A percentile compares a stretch with the other conserved stretches of the same genome.
phyloP scores from a whole-genome alignment of 2,888 invertebrate species.

The Perizoma affinitatum region DNA sequence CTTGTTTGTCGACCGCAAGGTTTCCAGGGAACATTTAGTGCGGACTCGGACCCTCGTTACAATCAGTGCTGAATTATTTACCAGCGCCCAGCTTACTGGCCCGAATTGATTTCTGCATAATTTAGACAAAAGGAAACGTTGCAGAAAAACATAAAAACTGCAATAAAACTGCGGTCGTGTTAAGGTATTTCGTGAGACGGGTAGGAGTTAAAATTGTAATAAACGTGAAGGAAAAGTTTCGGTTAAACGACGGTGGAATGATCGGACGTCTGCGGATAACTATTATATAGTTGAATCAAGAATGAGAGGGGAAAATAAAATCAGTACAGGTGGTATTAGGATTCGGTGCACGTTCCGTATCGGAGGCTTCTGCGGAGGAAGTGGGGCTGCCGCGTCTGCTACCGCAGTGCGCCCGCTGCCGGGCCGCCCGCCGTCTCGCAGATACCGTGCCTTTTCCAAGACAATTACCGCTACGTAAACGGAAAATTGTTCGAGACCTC shows the following conservation, averaged over 20 bases:
- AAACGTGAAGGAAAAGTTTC: constrained; percentile 30
- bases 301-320: constrained; percentile 78
- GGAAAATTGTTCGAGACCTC: constrained; percentile 77
- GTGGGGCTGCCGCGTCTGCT: constrained; percentile 61
- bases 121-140: constrained; percentile 67
- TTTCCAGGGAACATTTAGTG: constrained; percentile 71
- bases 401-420: constrained; percentile 71
- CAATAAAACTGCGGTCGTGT: constrained; percentile 52
- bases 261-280: constrained; percentile 64
- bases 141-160: constrained; percentile 59
- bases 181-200: constrained; percentile 30
- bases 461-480: constrained; percentile 81
- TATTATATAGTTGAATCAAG: constrained; percentile 78
- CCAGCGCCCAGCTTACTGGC: constrained; percentile 66
- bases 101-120: constrained; percentile 81
- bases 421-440: constrained; percentile 59
- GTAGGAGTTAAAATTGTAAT: constrained; percentile 41
- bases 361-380: constrained; percentile 69
- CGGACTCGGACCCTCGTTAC: constrained; percentile 75
- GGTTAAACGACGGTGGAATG: constrained; percentile 44
- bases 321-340: constrained; percentile 75
- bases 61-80: constrained; percentile 80
- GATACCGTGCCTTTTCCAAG: constrained; percentile 73
- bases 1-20: constrained; percentile 64
- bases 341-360: constrained; percentile 78